Conservation (phyloP, 2,888 invertebrate species). For the Melanotus villosus region DNA sequence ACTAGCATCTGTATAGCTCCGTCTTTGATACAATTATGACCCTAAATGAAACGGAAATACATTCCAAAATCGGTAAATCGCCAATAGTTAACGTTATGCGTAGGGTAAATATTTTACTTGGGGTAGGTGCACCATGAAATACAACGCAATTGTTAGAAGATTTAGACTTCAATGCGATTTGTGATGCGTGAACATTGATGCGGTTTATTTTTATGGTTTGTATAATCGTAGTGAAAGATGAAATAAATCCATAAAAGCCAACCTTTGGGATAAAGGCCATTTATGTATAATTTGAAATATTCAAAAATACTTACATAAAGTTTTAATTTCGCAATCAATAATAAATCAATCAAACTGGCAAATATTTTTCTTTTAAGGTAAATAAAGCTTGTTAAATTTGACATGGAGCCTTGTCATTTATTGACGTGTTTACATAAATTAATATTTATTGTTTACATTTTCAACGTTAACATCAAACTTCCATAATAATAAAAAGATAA, state of each 20-base stretch:
- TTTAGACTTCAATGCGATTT: slow-evolving; percentile 41
- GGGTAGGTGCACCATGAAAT: slow-evolving; percentile 41
- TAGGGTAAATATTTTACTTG: slow-evolving; percentile 42
- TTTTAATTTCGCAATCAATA: too few species aligned
- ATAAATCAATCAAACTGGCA: too few species aligned
- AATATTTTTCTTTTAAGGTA: too few species aligned
- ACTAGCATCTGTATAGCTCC: slow-evolving; percentile 33
- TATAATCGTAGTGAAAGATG: slow-evolving; percentile 5
- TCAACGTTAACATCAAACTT: too few species aligned
- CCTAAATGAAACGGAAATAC: slow-evolving; percentile 15
- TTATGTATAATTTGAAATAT: too few species aligned
- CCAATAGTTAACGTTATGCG: slow-evolving; percentile 10
- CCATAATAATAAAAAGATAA: too few species aligned
- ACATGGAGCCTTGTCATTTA: too few species aligned
- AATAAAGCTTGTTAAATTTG: too few species aligned
- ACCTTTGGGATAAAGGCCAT: too few species aligned
- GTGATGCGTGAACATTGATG: slow-evolving; percentile 46
- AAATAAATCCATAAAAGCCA: slow-evolving; percentile 4
- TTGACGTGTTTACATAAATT: too few species aligned
- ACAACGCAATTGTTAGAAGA: slow-evolving; percentile 39
- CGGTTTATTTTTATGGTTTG: slow-evolving; percentile 10
- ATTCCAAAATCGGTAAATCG: slow-evolving; percentile 12
- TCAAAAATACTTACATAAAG: too few species aligned
- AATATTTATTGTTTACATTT: too few species aligned
- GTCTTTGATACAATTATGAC: slow-evolving; percentile 23